Evolutionary conservation across 2,888 invertebrate genomes (phyloP).

Genomic region (Lampropteryx suffumata): DNA sequence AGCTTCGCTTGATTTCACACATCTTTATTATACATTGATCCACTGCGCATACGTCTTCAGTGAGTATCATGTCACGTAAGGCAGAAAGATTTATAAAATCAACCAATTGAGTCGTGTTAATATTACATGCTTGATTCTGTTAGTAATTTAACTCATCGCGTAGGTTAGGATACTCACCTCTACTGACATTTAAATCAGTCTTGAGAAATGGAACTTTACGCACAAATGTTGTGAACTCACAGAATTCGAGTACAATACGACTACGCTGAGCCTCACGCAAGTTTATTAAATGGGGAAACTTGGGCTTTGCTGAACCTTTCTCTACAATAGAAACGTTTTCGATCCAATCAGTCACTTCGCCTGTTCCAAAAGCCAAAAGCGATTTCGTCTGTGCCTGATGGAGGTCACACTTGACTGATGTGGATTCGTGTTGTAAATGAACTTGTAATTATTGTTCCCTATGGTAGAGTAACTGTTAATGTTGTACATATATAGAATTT

Average conservation of each 20-base stretch:
- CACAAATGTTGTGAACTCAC: not conserved
- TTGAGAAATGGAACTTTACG: not conserved
- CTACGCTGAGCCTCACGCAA: slow-evolving; percentile 12
- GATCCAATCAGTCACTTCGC: slow-evolving; percentile 40
- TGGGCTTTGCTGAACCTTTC: slow-evolving; percentile 21
- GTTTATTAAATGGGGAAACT: slow-evolving; percentile 36
- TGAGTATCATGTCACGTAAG: too few species aligned
- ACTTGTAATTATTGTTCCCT: slow-evolving; percentile 5
- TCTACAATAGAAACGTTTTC: slow-evolving; percentile 28
- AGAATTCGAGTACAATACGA: not conserved
- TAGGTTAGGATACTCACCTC: too few species aligned
- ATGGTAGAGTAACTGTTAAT: slow-evolving; percentile 1
- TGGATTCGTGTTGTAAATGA: slow-evolving; percentile 10
- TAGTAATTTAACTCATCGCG: too few species aligned
- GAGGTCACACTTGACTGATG: slow-evolving; percentile 39
- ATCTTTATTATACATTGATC: too few species aligned
- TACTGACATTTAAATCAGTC: not conserved
- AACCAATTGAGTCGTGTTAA: too few species aligned
- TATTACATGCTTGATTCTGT: too few species aligned
- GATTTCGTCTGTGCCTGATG: slow-evolving; percentile 33
- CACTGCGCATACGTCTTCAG: too few species aligned
- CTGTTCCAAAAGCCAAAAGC: too few species aligned
- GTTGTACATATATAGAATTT: not conserved
- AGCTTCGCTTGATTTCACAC: too few species aligned
- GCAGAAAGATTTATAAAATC: too few species aligned